Percentiles rank a stretch among this genome's conserved stretches.
Evolutionary conservation across 2,797 vertebrate genomes (phyloP).

Genomic region (Sylvia borin): DNA sequence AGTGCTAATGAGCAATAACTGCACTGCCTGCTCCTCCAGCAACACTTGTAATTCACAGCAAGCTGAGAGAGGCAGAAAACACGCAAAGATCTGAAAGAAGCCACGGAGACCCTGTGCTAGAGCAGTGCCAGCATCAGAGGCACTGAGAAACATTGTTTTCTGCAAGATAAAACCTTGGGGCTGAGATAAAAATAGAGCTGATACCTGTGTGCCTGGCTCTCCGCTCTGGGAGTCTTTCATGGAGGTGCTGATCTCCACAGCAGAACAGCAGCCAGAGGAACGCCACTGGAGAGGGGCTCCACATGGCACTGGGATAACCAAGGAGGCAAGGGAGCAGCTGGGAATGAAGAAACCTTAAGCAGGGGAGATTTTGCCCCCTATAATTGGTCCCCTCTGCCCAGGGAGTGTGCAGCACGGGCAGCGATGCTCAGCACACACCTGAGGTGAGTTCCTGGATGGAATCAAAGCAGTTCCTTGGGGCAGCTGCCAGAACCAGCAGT

Average conservation of each 20-base stretch:
- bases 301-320: accelerated
- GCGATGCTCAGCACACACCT: accelerated
- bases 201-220: constrained; percentile 71
- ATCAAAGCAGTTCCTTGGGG: not conserved
- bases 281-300: not conserved
- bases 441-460: not conserved
- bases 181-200: constrained; percentile 78
- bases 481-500: not conserved
- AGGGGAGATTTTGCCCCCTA: not conserved
- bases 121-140: not conserved
- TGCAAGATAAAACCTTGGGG: constrained; percentile 42
- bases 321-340: not conserved
- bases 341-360: not conserved
- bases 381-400: accelerated
- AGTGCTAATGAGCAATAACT: not conserved
- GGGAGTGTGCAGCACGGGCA: not conserved
- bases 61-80: constrained; percentile 29
- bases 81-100: not conserved
- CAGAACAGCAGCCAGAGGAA: not conserved
- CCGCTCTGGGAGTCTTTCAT: constrained; percentile 59
- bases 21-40: not conserved
- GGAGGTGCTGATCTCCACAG: constrained; percentile 53
- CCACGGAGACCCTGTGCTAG: not conserved
- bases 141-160: not conserved
- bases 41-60: constrained; percentile 25